Conservation (phyloP, 2,888 invertebrate genomes). For the Mesopsocus fuscifrons region DNA sequence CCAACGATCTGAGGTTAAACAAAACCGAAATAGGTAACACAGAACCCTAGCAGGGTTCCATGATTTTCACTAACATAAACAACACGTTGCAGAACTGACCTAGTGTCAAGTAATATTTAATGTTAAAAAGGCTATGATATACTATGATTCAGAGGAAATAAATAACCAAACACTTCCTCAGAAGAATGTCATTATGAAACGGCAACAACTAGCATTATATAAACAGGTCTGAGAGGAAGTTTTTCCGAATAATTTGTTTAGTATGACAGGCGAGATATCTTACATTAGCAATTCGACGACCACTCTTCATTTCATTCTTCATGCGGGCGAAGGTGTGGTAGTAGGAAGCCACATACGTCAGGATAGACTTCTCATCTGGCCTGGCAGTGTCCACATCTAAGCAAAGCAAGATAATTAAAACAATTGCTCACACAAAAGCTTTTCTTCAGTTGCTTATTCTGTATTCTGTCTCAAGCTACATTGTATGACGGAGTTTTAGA, state of each 20-base stretch:
- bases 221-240: too few species aligned
- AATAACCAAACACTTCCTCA: too few species aligned
- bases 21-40: slow-evolving; percentile 5
- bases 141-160: too few species aligned
- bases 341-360: slow-evolving; percentile 97
- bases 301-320: slow-evolving; percentile 97
- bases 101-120: too few species aligned
- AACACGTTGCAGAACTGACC: too few species aligned
- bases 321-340: slow-evolving; percentile 98
- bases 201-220: too few species aligned
- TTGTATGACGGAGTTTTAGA: neutral
- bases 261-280: too few species aligned
- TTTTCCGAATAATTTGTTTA: neutral
- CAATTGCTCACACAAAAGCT: neutral
- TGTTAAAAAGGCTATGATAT: too few species aligned
- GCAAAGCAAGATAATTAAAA: slow-evolving; percentile 15
- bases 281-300: slow-evolving; percentile 91
- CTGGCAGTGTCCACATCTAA: slow-evolving; percentile 79
- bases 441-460: too few species aligned
- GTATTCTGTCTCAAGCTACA: slow-evolving; percentile 1
- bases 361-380: slow-evolving; percentile 96
- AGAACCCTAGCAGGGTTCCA: neutral
- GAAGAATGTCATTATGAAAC: too few species aligned
- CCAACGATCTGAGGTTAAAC: slow-evolving; percentile 62
- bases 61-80: too few species aligned